These are phyloP conservation scores for Piaya cayana DNA, from an alignment of 2,113 vertebrate species.

Conservation along the genomic window DNA sequence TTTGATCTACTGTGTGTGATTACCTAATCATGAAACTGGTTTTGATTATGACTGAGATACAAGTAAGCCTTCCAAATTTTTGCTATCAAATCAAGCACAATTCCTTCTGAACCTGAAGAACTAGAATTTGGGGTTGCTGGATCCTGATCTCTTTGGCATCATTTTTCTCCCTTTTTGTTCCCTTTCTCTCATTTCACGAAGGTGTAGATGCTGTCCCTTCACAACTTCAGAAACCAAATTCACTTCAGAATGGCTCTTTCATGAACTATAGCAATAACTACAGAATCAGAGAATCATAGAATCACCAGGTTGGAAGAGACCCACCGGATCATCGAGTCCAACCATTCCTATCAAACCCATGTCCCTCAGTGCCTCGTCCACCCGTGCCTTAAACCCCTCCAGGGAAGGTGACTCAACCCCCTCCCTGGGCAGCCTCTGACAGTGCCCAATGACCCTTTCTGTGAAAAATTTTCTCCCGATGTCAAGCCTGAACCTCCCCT, in stretches of 20 bases:
- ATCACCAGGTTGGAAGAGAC: too few species aligned
- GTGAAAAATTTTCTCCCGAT: too few species aligned
- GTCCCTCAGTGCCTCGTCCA: too few species aligned
- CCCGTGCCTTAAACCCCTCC: too few species aligned
- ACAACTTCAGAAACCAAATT: not conserved
- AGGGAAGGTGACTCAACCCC: too few species aligned
- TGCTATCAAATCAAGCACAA: not conserved
- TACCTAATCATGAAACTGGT: not conserved
- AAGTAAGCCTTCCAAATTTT: not conserved
- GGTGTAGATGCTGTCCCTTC: not conserved
- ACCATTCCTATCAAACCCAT: too few species aligned
- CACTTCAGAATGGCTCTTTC: not conserved
- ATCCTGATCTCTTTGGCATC: not conserved
- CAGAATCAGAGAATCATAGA: too few species aligned
- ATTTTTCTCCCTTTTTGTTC: not conserved
- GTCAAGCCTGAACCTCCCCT: too few species aligned
- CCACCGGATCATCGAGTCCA: too few species aligned
- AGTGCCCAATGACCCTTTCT: too few species aligned
- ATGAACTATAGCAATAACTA: not conserved
- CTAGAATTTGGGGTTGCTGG: not conserved
- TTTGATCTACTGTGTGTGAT: not conserved
- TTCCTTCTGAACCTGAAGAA: not conserved
- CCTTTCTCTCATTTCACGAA: not conserved
- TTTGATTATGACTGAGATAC: not conserved
- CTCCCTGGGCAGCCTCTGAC: too few species aligned